Evolutionary conservation across 2,888 invertebrate genomes (phyloP), one percentile per base, ranked within the genome.

Genomic region (Tholera decimalis): DNA sequence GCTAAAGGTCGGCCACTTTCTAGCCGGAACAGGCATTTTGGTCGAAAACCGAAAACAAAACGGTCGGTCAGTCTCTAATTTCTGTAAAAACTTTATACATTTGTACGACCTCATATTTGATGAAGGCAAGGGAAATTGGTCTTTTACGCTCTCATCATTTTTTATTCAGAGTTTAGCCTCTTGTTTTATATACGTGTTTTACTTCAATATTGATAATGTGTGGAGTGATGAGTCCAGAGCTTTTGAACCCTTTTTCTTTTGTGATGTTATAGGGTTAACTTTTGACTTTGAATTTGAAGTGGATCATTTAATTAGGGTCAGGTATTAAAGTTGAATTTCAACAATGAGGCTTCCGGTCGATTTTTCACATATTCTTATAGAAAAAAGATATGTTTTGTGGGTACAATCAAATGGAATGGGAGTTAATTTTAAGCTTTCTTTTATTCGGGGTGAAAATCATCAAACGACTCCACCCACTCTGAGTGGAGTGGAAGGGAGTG

Each of bases 61-160:
- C 9, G 8, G 8, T 24, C 0, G 9, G 24, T 37, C 11, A 3
- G 7, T 20, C 44, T 30, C 69, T 68, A 47, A 13, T 30, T 44
- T 44, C 11, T 57, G 49, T 60, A 64, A 51, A 60, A 68, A 49
- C 46, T 41, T 49, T 44, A 24, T 61, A 61, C 62, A 49, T 80
- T 69, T 62, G 41, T 66, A 26, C 59, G 46, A 60, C 63, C 68
- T 62, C 55, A 65, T 64, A 69, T 80, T 60, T 63, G 51, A 69
- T 50, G 58, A 57, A 67, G 75, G 68, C 55, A 72, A 61, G 35
- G 79, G 82, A 76, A 79, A 80, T 80, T 81, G 82, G 76, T 65
- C 64, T 72, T 80, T 81, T 76, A 65, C 41, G 62, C 70, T 65
- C 43, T 63, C 59, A 65, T 70, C 54, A 65, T 78, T 57, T 75